These are phyloP conservation scores for Hippocampus guttulatus DNA, from an alignment of 2,113 vertebrate genomes.

Conservation along the genomic window DNA sequence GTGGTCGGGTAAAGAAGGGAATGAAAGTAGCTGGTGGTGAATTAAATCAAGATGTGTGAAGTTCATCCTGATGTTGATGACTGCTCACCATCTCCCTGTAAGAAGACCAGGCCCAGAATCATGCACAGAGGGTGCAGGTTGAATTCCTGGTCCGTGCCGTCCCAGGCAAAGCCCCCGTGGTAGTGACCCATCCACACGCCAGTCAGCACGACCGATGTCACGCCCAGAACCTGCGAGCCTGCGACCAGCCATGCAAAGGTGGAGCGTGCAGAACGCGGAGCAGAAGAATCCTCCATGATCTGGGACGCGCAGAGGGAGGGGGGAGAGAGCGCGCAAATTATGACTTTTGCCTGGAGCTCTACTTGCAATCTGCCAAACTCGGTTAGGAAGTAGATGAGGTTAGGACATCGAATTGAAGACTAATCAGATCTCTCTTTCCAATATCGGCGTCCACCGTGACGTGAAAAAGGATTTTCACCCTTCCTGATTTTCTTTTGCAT, in stretches of 20 bases:
- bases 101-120: constrained; percentile 88
- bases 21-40: too few species aligned
- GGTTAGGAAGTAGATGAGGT: background rate
- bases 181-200: constrained; percentile 89
- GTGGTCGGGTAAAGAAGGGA: too few species aligned
- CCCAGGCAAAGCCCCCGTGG: constrained; percentile 84
- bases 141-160: constrained; percentile 76
- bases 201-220: constrained; percentile 74
- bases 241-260: constrained; percentile 75
- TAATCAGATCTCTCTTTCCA: background rate
- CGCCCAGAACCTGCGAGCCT: constrained; percentile 82
- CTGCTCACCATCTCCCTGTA: constrained; percentile 90
- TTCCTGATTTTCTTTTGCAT: background rate
- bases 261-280: constrained; percentile 9
- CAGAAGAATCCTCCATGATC: constrained; percentile 72
- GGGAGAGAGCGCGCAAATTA: background rate
- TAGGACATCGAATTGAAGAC: background rate
- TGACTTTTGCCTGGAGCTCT: background rate
- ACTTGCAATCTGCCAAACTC: background rate
- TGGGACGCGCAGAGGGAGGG: constrained; percentile 5
- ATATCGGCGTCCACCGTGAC: background rate
- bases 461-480: background rate
- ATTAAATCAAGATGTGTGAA: background rate
- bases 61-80: background rate
- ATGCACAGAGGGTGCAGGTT: constrained; percentile 92